Evolutionary conservation across 2,797 vertebrate genomes (phyloP).

Genomic region (Lacerta bilineata): DNA sequence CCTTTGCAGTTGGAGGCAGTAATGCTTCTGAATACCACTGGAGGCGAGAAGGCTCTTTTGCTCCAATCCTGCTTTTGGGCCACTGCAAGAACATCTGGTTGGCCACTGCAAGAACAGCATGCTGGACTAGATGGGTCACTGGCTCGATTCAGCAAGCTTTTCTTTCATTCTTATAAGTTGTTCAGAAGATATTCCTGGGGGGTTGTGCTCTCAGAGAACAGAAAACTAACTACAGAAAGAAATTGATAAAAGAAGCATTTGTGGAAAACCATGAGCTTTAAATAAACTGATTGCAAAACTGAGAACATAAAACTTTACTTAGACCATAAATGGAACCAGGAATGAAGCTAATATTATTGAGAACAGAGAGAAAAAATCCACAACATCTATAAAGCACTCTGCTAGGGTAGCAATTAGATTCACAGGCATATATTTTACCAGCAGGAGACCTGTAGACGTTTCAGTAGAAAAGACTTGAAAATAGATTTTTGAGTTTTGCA

Average conservation of each 20-base stretch:
- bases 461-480: not conserved
- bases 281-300: not conserved
- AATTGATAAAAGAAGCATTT: not conserved
- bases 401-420: not conserved
- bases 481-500: not conserved
- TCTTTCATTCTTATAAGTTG: not conserved
- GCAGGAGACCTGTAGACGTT: not conserved
- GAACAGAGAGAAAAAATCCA: not conserved
- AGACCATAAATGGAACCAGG: not conserved
- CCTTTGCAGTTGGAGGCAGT: no score
- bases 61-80: no score
- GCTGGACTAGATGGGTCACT: no score
- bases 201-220: not conserved
- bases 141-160: no score
- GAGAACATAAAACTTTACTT: not conserved
- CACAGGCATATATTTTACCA: not conserved
- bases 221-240: accelerated
- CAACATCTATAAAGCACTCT: not conserved
- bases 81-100: no score
- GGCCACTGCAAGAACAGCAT: no score
- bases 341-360: slow-evolving; percentile 17
- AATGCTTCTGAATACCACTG: no score
- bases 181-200: not conserved
- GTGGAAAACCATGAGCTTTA: not conserved
- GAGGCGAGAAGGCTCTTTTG: no score